Evolutionary conservation across 2,797 vertebrate genomes (phyloP).

Genomic region (Hypotaenidia okinawae): DNA sequence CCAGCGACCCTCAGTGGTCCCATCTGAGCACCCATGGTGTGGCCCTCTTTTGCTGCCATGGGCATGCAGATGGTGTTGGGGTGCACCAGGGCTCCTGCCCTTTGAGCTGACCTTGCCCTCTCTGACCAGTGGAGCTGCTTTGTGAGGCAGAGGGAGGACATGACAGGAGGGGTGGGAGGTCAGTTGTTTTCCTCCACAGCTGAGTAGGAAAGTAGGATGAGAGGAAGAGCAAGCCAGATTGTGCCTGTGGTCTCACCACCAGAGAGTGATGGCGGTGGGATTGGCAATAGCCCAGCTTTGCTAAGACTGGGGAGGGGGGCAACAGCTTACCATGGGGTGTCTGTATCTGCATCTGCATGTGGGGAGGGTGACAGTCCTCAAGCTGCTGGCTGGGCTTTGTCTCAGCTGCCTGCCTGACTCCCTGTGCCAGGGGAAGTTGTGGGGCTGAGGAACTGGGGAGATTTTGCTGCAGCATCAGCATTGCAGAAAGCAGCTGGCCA

Average conservation of each 20-base stretch:
- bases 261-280: neutral
- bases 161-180: neutral
- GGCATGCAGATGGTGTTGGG: neutral
- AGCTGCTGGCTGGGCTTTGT: neutral
- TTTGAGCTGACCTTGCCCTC: neutral
- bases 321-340: accelerated
- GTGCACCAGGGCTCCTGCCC: neutral
- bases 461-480: neutral
- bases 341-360: accelerated
- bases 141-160: neutral
- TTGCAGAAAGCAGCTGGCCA: neutral
- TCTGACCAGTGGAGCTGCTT: neutral
- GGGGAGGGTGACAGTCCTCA: neutral
- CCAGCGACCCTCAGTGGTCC: neutral
- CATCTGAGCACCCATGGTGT: neutral
- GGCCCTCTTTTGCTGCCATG: neutral
- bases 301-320: neutral
- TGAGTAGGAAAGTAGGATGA: neutral
- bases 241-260: neutral
- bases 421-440: accelerated
- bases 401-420: neutral
- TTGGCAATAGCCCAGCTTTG: neutral
- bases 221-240: neutral
- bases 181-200: neutral
- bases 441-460: neutral